Percentiles rank a stretch among this genome's conserved stretches.
Conservation (phyloP, 2,888 invertebrate species). For the Nudaria mundana region DNA sequence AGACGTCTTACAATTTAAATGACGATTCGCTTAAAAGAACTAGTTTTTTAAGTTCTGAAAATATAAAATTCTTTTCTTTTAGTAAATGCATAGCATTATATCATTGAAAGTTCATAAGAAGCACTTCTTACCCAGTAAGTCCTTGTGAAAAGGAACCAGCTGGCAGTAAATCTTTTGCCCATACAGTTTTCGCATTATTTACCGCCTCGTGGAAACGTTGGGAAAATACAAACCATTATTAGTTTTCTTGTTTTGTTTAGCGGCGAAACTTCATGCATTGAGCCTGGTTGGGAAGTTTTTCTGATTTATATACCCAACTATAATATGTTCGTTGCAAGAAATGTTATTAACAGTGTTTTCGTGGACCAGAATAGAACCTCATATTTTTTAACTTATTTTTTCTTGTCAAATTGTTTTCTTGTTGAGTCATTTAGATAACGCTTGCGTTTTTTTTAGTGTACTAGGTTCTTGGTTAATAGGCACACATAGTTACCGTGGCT, state of each 20-base stretch:
- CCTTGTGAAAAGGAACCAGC: conserved; percentile 10
- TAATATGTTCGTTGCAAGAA: conserved; percentile 26
- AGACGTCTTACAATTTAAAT: too few species aligned
- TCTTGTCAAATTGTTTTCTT: too few species aligned
- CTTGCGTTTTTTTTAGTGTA: too few species aligned
- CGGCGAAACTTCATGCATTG: conserved; percentile 31
- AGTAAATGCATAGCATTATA: background rate
- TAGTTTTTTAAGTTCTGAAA: too few species aligned
- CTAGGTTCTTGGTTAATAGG: too few species aligned
- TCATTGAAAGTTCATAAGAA: conserved; percentile 4
- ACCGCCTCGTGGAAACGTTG: conserved; percentile 32
- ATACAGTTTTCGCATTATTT: conserved; percentile 42
- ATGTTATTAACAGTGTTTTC: conserved; percentile 20
- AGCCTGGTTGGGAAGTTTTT: conserved; percentile 32
- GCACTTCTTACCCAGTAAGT: conserved; percentile 7
- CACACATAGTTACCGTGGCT: too few species aligned
- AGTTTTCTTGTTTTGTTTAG: conserved; percentile 52
- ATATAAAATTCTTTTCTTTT: too few species aligned
- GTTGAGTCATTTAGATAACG: too few species aligned
- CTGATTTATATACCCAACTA: conserved; percentile 40
- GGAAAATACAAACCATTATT: conserved; percentile 52
- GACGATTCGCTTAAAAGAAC: too few species aligned
- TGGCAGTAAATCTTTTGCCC: conserved; percentile 25
- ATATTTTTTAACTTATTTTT: too few species aligned
- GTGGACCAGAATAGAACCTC: too few species aligned